These are phyloP conservation scores for Nilaparvata lugens DNA, from an alignment of 1,140 invertebrate species.

Conservation along the genomic window DNA sequence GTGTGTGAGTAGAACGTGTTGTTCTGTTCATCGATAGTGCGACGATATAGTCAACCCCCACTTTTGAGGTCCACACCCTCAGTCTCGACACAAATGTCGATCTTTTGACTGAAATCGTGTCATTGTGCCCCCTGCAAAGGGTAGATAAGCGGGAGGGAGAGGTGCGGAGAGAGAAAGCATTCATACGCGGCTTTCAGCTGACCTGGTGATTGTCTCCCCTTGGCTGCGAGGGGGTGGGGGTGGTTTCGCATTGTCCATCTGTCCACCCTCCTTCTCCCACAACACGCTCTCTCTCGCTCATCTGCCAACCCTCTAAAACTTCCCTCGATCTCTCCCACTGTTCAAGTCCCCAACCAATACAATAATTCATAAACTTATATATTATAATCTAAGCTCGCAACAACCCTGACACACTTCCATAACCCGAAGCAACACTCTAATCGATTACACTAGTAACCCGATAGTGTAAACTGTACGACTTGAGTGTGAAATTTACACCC, in stretches of 20 bases:
- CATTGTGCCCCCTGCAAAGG: neutral
- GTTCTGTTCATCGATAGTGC: too few species aligned
- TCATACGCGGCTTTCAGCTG: conserved; percentile 2
- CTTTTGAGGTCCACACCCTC: too few species aligned
- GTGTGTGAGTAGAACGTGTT: too few species aligned
- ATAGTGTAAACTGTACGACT: neutral
- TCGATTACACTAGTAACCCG: neutral
- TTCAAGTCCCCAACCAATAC: too few species aligned
- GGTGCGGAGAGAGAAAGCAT: neutral
- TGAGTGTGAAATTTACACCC: neutral
- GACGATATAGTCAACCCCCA: too few species aligned
- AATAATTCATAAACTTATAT: too few species aligned
- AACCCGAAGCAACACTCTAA: neutral
- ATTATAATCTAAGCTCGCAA: too few species aligned
- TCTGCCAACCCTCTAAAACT: too few species aligned
- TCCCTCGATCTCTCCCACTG: too few species aligned
- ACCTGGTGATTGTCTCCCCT: neutral
- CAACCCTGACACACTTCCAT: too few species aligned
- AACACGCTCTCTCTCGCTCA: neutral
- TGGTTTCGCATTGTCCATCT: conserved; percentile 4
- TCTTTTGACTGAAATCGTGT: neutral
- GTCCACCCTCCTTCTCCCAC: neutral
- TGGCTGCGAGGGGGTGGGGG: neutral
- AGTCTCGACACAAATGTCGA: too few species aligned
- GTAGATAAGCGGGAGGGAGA: neutral